Conservation (phyloP, 2,888 invertebrate species). For the Merodon equestris region DNA sequence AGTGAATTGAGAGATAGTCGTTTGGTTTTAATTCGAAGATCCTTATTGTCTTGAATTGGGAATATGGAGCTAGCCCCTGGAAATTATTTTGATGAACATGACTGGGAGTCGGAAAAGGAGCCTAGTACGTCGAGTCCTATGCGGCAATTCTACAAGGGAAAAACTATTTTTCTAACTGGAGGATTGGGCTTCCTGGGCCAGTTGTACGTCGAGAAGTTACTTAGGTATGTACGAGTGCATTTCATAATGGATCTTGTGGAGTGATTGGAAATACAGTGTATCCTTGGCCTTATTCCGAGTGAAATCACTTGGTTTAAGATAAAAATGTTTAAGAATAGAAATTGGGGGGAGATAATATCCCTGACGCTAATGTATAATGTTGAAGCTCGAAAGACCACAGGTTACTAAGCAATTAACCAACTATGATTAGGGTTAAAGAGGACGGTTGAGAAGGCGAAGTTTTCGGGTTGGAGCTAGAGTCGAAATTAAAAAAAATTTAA, state of each 20-base stretch:
- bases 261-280: neutral
- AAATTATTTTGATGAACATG: constrained; percentile 22
- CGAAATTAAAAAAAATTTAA: too few species aligned
- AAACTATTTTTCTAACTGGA: constrained; percentile 71
- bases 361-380: too few species aligned
- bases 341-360: too few species aligned
- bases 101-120: constrained; percentile 1
- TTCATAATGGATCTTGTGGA: neutral
- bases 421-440: too few species aligned
- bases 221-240: constrained; percentile 70
- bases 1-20: too few species aligned
- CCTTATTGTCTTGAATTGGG: constrained; percentile 5
- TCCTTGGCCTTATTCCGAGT: neutral
- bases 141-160: constrained; percentile 69
- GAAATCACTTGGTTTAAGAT: neutral
- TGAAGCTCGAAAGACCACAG: too few species aligned
- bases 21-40: constrained; percentile 12
- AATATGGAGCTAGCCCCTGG: constrained; percentile 42
- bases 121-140: constrained; percentile 59
- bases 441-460: too few species aligned
- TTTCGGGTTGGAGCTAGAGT: too few species aligned
- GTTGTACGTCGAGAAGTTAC: constrained; percentile 70
- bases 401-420: too few species aligned
- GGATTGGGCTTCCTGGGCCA: constrained; percentile 71
- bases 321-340: neutral